Base-by-base conservation (phyloP, 2,888 invertebrate genomes). In the Synergus laeviventris region DNA sequence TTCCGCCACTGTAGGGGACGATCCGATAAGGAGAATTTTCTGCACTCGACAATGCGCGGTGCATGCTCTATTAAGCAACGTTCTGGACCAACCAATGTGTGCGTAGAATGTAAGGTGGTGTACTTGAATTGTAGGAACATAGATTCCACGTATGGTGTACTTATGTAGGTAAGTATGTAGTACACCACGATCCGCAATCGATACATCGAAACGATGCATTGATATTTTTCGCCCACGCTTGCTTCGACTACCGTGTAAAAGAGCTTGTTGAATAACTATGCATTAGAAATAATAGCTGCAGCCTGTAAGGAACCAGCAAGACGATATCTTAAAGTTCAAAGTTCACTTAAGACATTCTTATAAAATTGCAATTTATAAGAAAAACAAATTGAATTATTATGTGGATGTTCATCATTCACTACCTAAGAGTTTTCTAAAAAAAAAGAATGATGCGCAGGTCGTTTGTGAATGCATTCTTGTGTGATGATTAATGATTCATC, bases 21-120 rank as follows among this genome's bases (percentile, higher is more conserved):
- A 60, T 60, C 60, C 60, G 60, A 60, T 60, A 60, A 49, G 49
- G 49, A 60, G 60, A 60, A 60, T 60, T 60, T 60, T 60, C 36
- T 16, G 60, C 60, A 60, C 60, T 60, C 56, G 56, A 56, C 56
- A 56, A 56, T 56, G 56, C 56, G 56, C 56, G 21, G 56, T 56
- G 56, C 21, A 56, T 21, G 61, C 31, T 61, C 61, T n/a, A 61
- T 61, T 61, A 61, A 61, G 38, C 38, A 62, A 62, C n/a, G n/a
- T n/a, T 36, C 18, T 38, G 18, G 38, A n/a, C 38, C n/a, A 62
- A 62, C 14, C 31, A 24, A 1, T 56, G 56, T 56, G 56, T 56
- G 56, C 12, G 21, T 56, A 21, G 56, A 56, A 56, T 56, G 56
- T 24, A 56, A 21, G 56, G 11, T 56, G 12, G 21, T 56, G 11